Evolutionary conservation across 2,113 vertebrate genomes (phyloP).

Genomic region (Sebastes schlegelii): DNA sequence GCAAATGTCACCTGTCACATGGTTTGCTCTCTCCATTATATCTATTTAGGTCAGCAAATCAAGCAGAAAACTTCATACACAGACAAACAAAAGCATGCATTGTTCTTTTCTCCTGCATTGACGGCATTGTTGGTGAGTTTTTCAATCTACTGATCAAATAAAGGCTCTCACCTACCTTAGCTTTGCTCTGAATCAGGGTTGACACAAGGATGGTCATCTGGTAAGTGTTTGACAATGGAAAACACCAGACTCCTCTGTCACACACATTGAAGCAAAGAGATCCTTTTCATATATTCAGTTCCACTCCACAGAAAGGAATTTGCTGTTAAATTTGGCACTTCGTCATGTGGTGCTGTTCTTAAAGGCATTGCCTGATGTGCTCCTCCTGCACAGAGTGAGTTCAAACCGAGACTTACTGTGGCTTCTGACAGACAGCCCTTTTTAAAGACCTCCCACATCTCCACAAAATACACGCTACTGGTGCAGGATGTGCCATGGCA

Average conservation of each 20-base stretch:
- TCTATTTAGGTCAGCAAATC: slow-evolving; percentile 50
- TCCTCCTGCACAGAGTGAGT: slow-evolving; percentile 65
- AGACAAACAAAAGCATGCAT: background rate
- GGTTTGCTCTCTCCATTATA: slow-evolving; percentile 44
- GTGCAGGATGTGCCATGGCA: slow-evolving; percentile 14
- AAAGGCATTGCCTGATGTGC: slow-evolving; percentile 64
- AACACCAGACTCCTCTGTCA: slow-evolving; percentile 81
- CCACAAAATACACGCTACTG: slow-evolving; percentile 27
- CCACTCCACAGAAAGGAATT: slow-evolving; percentile 67
- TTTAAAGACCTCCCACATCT: slow-evolving; percentile 80
- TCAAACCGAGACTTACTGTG: slow-evolving; percentile 70
- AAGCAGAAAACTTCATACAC: slow-evolving; percentile 1
- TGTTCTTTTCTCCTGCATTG: background rate
- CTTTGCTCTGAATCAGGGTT: slow-evolving; percentile 81
- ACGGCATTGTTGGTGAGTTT: no score
- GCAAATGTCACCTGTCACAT: slow-evolving; percentile 70
- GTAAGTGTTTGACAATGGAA: slow-evolving; percentile 81
- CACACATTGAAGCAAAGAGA: slow-evolving; percentile 83
- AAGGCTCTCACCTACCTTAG: slow-evolving; percentile 79
- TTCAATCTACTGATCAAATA: background rate
- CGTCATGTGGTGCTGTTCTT: slow-evolving; percentile 63
- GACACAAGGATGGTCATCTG: slow-evolving; percentile 84
- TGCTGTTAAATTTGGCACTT: slow-evolving; percentile 60
- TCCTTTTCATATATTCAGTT: slow-evolving; percentile 69
- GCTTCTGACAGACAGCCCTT: slow-evolving; percentile 64